phyloP scores from a whole-genome alignment of 2,113 vertebrate species.

The Phrynocephalus versicolor region DNA sequence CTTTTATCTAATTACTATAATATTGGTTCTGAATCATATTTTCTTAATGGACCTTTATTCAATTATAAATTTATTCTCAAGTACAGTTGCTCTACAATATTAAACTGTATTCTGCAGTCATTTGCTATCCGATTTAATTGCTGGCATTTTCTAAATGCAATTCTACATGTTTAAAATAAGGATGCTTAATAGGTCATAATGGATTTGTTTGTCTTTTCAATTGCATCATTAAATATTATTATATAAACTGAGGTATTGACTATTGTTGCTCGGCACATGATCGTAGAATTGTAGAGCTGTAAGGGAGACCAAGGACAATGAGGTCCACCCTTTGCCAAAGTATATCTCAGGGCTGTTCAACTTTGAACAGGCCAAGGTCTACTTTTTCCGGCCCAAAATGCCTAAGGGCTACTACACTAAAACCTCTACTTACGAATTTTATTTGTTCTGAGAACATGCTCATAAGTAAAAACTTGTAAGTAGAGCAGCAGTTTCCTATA shows the following conservation, averaged over 20 bases:
- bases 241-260: constrained; percentile 47
- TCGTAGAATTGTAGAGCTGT: too few relatives aligned
- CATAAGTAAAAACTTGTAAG: too few relatives aligned
- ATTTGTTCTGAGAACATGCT: too few relatives aligned
- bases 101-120: constrained; percentile 67
- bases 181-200: constrained; percentile 41
- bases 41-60: constrained; percentile 79
- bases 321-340: too few relatives aligned
- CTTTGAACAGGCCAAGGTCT: too few relatives aligned
- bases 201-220: constrained; percentile 45
- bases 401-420: too few relatives aligned
- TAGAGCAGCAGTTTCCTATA: too few relatives aligned
- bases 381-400: too few relatives aligned
- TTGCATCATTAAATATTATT: constrained; percentile 42
- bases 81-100: constrained; percentile 76
- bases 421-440: too few relatives aligned
- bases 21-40: constrained; percentile 81
- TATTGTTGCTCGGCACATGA: constrained; percentile 31
- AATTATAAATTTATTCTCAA: constrained; percentile 84
- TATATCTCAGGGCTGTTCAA: too few relatives aligned
- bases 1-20: constrained; percentile 82
- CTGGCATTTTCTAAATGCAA: constrained; percentile 52
- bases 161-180: constrained; percentile 48
- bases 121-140: constrained; percentile 63
- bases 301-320: too few relatives aligned